Conservation (phyloP, 2,797 vertebrate species). For the Eleutherodactylus coqui region DNA sequence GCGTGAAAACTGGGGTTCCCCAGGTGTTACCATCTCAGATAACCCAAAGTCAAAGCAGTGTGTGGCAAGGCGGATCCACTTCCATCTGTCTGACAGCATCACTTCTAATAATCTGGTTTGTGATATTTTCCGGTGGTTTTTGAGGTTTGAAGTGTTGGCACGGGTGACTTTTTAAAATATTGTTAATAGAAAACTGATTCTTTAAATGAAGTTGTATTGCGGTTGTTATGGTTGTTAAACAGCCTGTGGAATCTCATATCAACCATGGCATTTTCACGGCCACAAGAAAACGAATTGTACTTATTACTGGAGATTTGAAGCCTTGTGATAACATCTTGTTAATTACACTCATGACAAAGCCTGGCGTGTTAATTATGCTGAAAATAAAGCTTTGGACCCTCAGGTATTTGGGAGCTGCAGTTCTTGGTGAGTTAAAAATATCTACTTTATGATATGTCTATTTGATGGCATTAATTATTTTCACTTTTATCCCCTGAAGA, state of each 20-base stretch:
- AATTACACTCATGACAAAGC: conserved; percentile 55
- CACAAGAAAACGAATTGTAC: conserved; percentile 26
- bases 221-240: neutral
- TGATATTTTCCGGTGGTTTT: neutral
- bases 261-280: conserved; percentile 1
- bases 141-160: too few species aligned
- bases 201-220: neutral
- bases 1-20: too few species aligned
- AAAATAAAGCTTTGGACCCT: conserved; percentile 55
- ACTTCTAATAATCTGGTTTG: neutral
- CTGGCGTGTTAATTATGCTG: conserved; percentile 51
- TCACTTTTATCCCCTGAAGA: conserved; percentile 52
- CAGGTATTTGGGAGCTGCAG: conserved; percentile 51
- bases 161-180: neutral
- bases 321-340: conserved; percentile 54
- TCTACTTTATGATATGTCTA: conserved; percentile 67
- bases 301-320: conserved; percentile 53
- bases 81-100: neutral
- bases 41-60: too few species aligned
- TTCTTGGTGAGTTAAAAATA: conserved; percentile 69
- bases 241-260: neutral
- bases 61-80: too few species aligned
- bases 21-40: too few species aligned
- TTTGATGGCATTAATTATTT: conserved; percentile 75
- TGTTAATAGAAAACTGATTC: neutral